Conservation (phyloP, 2,113 vertebrate species). For the Corydoras maculifer region DNA sequence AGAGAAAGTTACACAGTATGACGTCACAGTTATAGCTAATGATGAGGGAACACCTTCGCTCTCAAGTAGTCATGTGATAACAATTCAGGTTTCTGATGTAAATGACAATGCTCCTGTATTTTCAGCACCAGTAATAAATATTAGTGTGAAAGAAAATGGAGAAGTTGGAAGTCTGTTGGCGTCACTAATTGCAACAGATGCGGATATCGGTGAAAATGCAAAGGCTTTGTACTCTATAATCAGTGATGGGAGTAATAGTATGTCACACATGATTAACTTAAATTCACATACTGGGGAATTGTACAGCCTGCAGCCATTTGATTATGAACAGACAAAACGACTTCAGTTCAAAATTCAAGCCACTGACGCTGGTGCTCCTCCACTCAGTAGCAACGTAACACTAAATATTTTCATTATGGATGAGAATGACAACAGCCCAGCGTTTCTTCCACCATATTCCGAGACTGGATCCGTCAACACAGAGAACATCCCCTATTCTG, state of each 20-base stretch:
- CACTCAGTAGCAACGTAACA: conserved; percentile 21
- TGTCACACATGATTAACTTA: conserved; percentile 62
- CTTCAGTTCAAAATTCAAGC: conserved; percentile 71
- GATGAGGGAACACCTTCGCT: conserved; percentile 60
- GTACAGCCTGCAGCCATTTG: conserved; percentile 56
- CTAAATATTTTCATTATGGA: conserved; percentile 17
- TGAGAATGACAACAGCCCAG: conserved; percentile 18
- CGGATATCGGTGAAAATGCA: conserved; percentile 63
- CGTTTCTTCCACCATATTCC: conserved; percentile 24
- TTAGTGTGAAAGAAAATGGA: conserved; percentile 71
- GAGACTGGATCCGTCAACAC: conserved; percentile 50
- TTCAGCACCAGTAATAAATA: conserved; percentile 53
- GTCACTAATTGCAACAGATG: conserved; percentile 55
- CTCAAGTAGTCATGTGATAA: conserved; percentile 51
- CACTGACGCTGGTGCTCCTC: conserved; percentile 60
- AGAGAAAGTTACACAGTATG: conserved; percentile 58
- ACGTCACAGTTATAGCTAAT: conserved; percentile 56
- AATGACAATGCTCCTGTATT: conserved; percentile 62
- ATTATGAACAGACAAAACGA: conserved; percentile 66
- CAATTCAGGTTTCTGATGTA: conserved; percentile 59
- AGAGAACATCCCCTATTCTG: conserved; percentile 43
- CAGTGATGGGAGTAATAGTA: conserved; percentile 54
- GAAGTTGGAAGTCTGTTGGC: conserved; percentile 59
- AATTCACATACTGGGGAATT: conserved; percentile 56
- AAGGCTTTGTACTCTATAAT: conserved; percentile 55